Conservation (phyloP, 2,888 invertebrate genomes). For the Eupithecia subumbrata region DNA sequence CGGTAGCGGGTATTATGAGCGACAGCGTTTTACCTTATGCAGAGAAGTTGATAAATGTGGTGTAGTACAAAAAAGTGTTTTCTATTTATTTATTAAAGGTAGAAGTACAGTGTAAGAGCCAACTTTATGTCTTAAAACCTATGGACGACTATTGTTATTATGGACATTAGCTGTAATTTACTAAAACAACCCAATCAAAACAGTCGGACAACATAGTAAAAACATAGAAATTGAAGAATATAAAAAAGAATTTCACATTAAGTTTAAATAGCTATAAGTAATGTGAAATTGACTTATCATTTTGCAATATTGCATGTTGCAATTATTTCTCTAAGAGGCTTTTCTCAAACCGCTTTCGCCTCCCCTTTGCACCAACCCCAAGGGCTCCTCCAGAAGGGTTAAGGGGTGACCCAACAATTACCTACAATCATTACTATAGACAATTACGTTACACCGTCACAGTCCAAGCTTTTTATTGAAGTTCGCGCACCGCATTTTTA, state of each 20-base stretch:
- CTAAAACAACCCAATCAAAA: too few species aligned
- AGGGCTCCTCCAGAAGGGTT: constrained; percentile 74
- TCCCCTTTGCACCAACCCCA: constrained; percentile 45
- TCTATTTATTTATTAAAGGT: background rate
- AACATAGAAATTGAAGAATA: too few species aligned
- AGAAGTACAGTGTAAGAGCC: too few species aligned
- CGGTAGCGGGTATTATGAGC: constrained; percentile 52
- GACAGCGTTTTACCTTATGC: background rate
- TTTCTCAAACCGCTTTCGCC: constrained; percentile 41
- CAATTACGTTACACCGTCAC: constrained; percentile 79
- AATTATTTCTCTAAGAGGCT: background rate
- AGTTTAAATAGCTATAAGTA: too few species aligned
- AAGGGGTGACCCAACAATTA: constrained; percentile 79
- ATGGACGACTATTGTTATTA: background rate
- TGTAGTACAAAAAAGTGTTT: background rate
- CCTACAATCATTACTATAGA: constrained; percentile 81
- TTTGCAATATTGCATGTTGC: background rate
- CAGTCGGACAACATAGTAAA: too few species aligned
- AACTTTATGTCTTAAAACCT: too few species aligned
- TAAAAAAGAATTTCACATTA: too few species aligned
- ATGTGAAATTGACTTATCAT: background rate
- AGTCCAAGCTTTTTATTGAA: constrained; percentile 78
- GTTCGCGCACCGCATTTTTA: constrained; percentile 72
- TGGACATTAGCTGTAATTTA: background rate
- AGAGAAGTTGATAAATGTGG: background rate